These are phyloP conservation scores for Zosterops borbonicus DNA, from an alignment of 2,113 vertebrate genomes.

Conservation along the genomic window DNA sequence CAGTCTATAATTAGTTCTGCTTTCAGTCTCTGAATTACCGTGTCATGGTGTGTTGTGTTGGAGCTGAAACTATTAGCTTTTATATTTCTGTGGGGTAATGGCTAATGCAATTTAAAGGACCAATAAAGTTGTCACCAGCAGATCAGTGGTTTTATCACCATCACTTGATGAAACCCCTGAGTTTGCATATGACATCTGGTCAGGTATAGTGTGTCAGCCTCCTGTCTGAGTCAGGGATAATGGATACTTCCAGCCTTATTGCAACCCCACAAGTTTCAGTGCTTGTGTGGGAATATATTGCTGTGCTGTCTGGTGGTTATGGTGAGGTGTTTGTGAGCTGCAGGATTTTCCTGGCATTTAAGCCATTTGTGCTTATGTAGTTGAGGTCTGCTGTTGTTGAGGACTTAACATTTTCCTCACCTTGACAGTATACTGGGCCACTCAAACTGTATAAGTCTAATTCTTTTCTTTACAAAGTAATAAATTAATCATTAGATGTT, in stretches of 20 bases:
- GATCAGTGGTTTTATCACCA: constrained; percentile 29
- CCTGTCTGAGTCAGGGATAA: not conserved
- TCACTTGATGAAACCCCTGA: not conserved
- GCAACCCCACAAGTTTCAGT: not conserved
- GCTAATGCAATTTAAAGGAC: constrained; percentile 27
- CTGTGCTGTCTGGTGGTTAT: not conserved
- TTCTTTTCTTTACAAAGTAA: not conserved
- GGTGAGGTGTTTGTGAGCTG: not conserved
- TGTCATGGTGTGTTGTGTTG: not conserved
- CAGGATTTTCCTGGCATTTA: not conserved
- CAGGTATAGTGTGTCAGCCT: not conserved
- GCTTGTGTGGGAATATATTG: not conserved
- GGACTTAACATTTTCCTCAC: not conserved
- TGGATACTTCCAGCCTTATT: not conserved
- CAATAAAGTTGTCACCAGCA: not conserved
- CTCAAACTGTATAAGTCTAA: not conserved
- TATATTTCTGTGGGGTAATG: constrained; percentile 25
- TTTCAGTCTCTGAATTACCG: constrained; percentile 21
- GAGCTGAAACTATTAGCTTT: constrained; percentile 4
- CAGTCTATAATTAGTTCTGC: constrained; percentile 28
- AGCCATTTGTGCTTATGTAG: not conserved
- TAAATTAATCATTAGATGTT: not conserved
- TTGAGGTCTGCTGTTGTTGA: not conserved
- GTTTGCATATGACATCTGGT: constrained; percentile 1
- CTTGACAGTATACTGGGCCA: not conserved